phyloP scores from a whole-genome alignment of 92 coral and sea anemone species.

The Galaxea fascicularis region DNA sequence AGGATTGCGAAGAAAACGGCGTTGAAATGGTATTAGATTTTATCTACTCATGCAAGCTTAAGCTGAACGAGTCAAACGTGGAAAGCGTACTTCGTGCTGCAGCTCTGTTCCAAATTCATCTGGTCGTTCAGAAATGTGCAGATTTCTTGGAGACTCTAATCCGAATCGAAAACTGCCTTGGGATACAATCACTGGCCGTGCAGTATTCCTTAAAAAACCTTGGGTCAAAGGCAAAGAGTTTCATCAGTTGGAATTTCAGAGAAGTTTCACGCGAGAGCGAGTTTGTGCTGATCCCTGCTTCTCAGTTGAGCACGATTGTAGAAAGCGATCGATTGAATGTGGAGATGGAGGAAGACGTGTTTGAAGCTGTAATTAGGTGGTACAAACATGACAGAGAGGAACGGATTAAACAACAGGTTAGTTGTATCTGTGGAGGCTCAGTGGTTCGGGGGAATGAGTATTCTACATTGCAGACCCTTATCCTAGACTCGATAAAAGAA shows the following conservation, averaged over 20 bases:
- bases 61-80: slow-evolving; percentile 69
- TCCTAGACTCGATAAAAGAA: too few species aligned
- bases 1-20: slow-evolving; percentile 81
- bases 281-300: slow-evolving; percentile 75
- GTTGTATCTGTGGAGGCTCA: neutral
- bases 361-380: slow-evolving; percentile 88
- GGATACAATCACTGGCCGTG: slow-evolving; percentile 84
- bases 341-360: slow-evolving; percentile 83
- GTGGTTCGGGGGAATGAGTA: too few species aligned
- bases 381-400: slow-evolving; percentile 78
- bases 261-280: slow-evolving; percentile 77
- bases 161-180: slow-evolving; percentile 79
- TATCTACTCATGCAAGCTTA: slow-evolving; percentile 80
- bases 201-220: slow-evolving; percentile 75
- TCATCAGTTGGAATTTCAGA: slow-evolving; percentile 88
- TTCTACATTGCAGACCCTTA: too few species aligned
- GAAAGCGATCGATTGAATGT: slow-evolving; percentile 78
- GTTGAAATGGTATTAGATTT: slow-evolving; percentile 81
- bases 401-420: slow-evolving; percentile 66
- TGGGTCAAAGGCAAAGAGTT: slow-evolving; percentile 73
- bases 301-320: slow-evolving; percentile 59
- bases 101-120: slow-evolving; percentile 71
- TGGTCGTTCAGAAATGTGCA: slow-evolving; percentile 83
- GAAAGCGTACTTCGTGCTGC: slow-evolving; percentile 82
- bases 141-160: slow-evolving; percentile 75